phyloP scores from a whole-genome alignment of 1,140 invertebrate genomes.

The Hydropsyche tenuis region DNA sequence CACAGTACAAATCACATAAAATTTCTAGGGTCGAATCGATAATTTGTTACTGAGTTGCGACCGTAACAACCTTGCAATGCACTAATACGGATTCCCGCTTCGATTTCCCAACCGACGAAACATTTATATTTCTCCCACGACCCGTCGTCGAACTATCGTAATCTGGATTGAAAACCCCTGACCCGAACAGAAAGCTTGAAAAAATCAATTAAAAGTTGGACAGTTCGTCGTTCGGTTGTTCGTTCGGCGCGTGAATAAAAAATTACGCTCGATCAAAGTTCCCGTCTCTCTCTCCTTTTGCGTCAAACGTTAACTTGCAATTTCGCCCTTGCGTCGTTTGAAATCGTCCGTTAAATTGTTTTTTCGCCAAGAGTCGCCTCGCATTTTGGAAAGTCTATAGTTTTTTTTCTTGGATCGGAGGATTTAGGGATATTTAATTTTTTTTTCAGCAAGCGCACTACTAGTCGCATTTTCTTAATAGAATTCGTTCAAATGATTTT shows the following conservation, averaged over 20 bases:
- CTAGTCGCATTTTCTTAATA: too few relatives aligned
- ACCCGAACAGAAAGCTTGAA: not conserved
- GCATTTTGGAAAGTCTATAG: too few relatives aligned
- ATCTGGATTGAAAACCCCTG: conserved; percentile 11
- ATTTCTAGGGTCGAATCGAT: too few relatives aligned
- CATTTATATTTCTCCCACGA: too few relatives aligned
- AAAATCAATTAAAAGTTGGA: conserved; percentile 18
- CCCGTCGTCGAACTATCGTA: too few relatives aligned
- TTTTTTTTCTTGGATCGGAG: too few relatives aligned
- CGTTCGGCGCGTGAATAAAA: conserved; percentile 7
- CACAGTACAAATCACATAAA: too few relatives aligned
- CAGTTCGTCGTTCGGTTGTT: conserved; percentile 14
- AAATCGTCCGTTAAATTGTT: too few relatives aligned
- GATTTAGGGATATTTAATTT: too few relatives aligned
- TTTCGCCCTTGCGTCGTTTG: not conserved
- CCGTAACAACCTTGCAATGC: not conserved
- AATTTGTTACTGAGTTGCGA: conserved; percentile 19
- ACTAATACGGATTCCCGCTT: conserved; percentile 1
- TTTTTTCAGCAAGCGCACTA: too few relatives aligned
- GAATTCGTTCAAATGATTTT: too few relatives aligned
- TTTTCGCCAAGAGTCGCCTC: too few relatives aligned
- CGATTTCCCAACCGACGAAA: not conserved
- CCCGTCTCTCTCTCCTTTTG: not conserved
- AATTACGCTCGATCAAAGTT: conserved; percentile 19
- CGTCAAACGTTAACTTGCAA: not conserved